phyloP scores from a whole-genome alignment of 2,888 invertebrate species.

The Agrochola litura region DNA sequence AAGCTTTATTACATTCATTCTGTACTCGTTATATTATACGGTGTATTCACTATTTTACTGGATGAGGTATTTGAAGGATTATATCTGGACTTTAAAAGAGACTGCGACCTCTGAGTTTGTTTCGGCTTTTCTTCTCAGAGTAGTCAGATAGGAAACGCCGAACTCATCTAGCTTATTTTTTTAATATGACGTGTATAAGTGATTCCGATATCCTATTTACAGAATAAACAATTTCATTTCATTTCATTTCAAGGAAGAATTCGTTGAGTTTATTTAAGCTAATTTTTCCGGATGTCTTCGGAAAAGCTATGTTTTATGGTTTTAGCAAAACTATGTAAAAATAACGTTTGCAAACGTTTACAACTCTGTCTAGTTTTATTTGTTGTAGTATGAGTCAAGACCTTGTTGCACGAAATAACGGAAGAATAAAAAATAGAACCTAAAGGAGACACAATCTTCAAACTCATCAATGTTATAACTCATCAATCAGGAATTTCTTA shows the following conservation, averaged over 20 bases:
- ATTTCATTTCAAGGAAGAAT: background rate
- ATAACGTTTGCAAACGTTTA: background rate
- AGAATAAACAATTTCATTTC: no score
- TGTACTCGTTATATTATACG: background rate
- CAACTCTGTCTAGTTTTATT: background rate
- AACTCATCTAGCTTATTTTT: no score
- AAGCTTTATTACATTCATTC: background rate
- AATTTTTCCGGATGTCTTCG: background rate
- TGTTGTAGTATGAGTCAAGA: background rate
- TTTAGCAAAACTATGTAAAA: background rate
- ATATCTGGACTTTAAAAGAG: no score
- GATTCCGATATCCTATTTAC: no score
- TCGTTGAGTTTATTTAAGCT: background rate
- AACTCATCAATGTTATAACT: conserved; percentile 2
- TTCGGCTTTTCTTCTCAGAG: no score
- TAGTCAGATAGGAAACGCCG: no score
- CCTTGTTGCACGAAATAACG: background rate
- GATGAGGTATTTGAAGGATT: background rate
- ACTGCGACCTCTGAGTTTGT: no score
- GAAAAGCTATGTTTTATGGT: background rate
- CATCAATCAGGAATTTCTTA: background rate
- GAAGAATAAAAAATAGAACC: background rate
- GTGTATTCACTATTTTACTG: background rate
- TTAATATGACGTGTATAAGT: no score
- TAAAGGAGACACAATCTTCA: background rate